Percentiles rank a stretch among this genome's conserved stretches.
phyloP scores from a whole-genome alignment of 2,113 vertebrate genomes.

The Laticauda laticaudata region DNA sequence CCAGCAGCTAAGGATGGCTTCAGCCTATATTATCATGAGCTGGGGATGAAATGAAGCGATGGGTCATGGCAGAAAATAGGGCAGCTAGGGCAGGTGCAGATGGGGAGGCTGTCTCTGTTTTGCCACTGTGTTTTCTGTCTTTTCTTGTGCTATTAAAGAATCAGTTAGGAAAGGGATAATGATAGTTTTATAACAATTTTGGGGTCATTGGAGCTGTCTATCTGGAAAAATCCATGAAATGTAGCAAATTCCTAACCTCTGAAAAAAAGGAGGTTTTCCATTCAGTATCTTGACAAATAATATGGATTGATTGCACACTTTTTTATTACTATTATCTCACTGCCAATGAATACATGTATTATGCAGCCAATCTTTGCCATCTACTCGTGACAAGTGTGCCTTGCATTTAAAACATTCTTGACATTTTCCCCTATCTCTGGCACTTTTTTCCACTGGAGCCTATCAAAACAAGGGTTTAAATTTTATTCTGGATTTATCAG shows the following conservation, averaged over 20 bases:
- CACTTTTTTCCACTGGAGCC: background rate
- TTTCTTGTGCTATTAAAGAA: background rate
- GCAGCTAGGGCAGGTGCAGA: background rate
- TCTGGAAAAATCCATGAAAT: background rate
- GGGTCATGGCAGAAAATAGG: background rate
- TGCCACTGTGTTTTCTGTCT: background rate
- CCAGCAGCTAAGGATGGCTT: background rate
- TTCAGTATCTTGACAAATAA: background rate
- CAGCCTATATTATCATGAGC: background rate
- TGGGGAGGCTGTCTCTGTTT: background rate
- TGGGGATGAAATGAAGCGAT: background rate
- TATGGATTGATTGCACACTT: background rate
- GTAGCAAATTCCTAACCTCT: background rate
- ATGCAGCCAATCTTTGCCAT: conserved; percentile 44
- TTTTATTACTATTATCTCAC: background rate
- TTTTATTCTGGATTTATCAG: background rate
- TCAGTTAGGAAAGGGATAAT: background rate
- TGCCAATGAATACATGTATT: conserved; percentile 9
- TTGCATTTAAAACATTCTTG: conserved; percentile 24
- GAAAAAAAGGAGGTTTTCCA: background rate
- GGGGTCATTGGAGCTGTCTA: background rate
- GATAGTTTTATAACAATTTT: background rate
- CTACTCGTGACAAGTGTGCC: conserved; percentile 32
- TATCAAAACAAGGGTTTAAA: background rate
- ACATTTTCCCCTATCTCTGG: background rate